Evolutionary conservation across 2,113 vertebrate species (phyloP), one percentile per base, ranked within the genome.

Genomic region (Thalassarche chlororhynchos): DNA sequence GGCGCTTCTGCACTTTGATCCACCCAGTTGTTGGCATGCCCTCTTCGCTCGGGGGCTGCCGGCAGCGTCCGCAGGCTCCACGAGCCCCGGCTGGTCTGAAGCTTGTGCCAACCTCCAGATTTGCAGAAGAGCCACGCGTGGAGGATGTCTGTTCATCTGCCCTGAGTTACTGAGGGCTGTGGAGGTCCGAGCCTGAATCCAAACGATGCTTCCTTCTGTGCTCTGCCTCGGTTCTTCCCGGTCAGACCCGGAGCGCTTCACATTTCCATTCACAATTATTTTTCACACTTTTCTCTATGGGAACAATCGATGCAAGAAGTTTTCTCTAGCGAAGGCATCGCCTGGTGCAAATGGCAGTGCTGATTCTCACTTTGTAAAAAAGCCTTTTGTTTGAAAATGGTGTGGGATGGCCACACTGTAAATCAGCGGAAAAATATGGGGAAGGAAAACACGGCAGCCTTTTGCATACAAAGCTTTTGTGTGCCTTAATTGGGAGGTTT

Each of bases 401-500:
- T 44, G 88, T 93, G 87, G 90, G 75, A 82, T 90, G 77, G 77
- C 84, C 52, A 19, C 62, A 10, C 74, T 92, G 44, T 87, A 91
- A 90, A 58, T 92, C 68, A 57, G 79, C n/a, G 4, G 70, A 69
- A 90, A 94, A 95, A 88, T 62, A 65, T 36, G 46, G 66, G 74
- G 54, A 91, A 88, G 92, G 28, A 65, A 61, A 95, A 36, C 60
- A 26, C 0, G 1, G 71, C 78, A 95, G 74, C 91, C 54, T 90
- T 92, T 87, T 87, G 70, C 84, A 61, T 82, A 68, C 78, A 52
- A 34, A 80, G 94, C 80, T 80, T 95, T 97, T 92, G 69, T 97
- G 51, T 12, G n/a, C 47, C 85, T 96, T 96, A 95, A 97, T 95
- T 97, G 94, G 75, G 75, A 90, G 87, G 52, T 85, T 94, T 94